Base-by-base conservation (phyloP, 2,113 vertebrate species). In the Lota lota region DNA sequence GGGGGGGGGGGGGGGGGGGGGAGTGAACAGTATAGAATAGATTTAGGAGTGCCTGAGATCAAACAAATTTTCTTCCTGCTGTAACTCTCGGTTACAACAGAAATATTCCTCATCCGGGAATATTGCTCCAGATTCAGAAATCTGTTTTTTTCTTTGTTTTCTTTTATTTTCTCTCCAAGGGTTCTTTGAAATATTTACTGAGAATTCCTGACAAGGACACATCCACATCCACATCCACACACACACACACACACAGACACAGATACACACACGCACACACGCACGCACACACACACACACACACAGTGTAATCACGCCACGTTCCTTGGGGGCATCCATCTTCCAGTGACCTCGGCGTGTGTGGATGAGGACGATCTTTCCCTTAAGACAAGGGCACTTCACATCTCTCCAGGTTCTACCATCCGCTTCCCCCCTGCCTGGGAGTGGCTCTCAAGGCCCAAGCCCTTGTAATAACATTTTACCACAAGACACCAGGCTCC, bases 181-280 rank as follows among this genome's bases (percentile, higher is more conserved):
- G 80, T 84, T 77, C 85, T 85, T 87, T 89, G 85, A 88, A 90
- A 88, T 83, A 88, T 89, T 87, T 87, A 87, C 79, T 3, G 67
- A 68, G 63, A 72, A 86, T 76, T 80, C 81, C 71, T 56, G 77
- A 83, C 67, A 68, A 87, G 78, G 3, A 22, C 14, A 40, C 56
- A 22, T n/a, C 22, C 33, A 50, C 40, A 22, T 19, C 53, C 40
- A 15, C 40, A 22, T 40, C 5, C n/a, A 53, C 63, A 53, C 47
- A 53, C 63, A 62, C 71, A 67, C 40, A 47, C 40, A 47, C 40
- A 47, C 40, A 47, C 40, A 47, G 6, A 14, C 40, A 47, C 40
- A 47, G 6, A 47, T 8, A 47, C 40, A 47, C 71, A 78, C 66
- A 70, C 47, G 22, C 50, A 22, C 7, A 51, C 11, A 51, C 47